A percentile compares a stretch with the other conserved stretches of the same genome.
phyloP scores from a whole-genome alignment of 2,888 invertebrate genomes.

The Temnothorax unifasciatus region DNA sequence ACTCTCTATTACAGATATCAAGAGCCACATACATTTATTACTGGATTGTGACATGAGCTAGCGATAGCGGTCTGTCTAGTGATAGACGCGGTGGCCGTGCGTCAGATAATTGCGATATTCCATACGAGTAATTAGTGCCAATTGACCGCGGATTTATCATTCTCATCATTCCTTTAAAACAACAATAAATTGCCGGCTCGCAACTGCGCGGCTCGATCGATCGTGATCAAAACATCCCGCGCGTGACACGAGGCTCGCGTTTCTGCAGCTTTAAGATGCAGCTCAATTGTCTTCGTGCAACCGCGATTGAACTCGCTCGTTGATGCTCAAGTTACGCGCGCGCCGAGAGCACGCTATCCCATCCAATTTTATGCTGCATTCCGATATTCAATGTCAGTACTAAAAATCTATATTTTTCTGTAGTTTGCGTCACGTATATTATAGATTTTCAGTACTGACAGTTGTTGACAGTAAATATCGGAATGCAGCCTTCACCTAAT shows the following conservation, averaged over 20 bases:
- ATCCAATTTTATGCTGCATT: not conserved
- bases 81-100: not conserved
- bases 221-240: not conserved
- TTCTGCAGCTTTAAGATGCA: not conserved
- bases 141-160: constrained; percentile 58
- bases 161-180: constrained; percentile 2
- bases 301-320: constrained; percentile 12
- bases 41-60: not conserved
- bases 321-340: not conserved
- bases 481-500: not conserved
- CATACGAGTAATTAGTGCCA: constrained; percentile 65
- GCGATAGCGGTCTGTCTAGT: not conserved
- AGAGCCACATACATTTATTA: constrained; percentile 1
- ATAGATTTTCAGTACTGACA: no score
- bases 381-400: no score
- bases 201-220: not conserved
- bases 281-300: constrained; percentile 11
- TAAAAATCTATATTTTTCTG: no score
- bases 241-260: not conserved
- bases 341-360: not conserved
- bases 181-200: constrained; percentile 3
- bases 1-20: not conserved
- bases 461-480: no score
- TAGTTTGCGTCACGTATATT: no score
- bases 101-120: constrained; percentile 36